Conservation (phyloP, 2,888 invertebrate species). For the Zygogramma bicolorata region DNA sequence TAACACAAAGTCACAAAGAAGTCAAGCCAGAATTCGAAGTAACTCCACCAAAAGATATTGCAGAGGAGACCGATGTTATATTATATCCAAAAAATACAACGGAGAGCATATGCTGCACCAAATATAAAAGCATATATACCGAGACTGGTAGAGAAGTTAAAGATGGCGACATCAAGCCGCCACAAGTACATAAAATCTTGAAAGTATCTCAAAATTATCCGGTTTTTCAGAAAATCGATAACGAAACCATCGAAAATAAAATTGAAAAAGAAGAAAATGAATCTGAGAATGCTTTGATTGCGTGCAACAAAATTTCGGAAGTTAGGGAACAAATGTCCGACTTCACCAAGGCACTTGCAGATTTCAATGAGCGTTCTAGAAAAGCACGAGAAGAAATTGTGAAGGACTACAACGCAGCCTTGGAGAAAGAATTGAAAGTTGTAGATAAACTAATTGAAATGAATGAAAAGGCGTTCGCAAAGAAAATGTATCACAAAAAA, state of each 20-base stretch:
- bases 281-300: conserved; percentile 43
- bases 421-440: conserved; percentile 52
- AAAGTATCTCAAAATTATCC: conserved; percentile 50
- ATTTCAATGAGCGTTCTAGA: conserved; percentile 49
- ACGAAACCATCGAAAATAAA: conserved; percentile 30
- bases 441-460: conserved; percentile 46
- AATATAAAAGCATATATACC: conserved; percentile 45
- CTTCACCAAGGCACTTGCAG: conserved; percentile 50
- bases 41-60: conserved; percentile 47
- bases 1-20: conserved; percentile 35
- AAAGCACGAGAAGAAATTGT: conserved; percentile 49
- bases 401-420: conserved; percentile 56
- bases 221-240: conserved; percentile 46
- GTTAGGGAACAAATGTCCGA: conserved; percentile 50
- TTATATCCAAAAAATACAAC: conserved; percentile 43
- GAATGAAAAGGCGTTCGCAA: conserved; percentile 25
- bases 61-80: conserved; percentile 50
- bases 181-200: conserved; percentile 47
- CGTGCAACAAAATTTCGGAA: conserved; percentile 53
- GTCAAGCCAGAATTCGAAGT: conserved; percentile 48
- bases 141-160: conserved; percentile 31
- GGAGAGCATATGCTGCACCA: conserved; percentile 16
- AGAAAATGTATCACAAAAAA: neutral
- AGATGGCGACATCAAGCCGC: conserved; percentile 38
- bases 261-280: conserved; percentile 26